Conservation (phyloP, 2,888 invertebrate species). For the Osmoderma eremita region DNA sequence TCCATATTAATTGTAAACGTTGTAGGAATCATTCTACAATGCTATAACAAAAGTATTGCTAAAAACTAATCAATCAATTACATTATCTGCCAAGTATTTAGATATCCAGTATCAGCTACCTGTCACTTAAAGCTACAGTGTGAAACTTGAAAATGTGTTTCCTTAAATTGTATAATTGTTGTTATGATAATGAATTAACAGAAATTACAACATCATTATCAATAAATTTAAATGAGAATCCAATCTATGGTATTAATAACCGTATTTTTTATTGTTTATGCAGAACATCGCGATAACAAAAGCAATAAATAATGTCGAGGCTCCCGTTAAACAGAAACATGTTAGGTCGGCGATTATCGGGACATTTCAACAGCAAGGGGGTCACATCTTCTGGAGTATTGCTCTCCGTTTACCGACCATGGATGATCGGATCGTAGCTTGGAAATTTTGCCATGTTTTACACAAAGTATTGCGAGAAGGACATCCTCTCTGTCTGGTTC, state of each 20-base stretch:
- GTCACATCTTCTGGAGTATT: constrained; percentile 88
- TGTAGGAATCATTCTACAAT: too few relatives aligned
- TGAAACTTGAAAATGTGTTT: too few relatives aligned
- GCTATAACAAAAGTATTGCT: too few relatives aligned
- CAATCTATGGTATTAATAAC: constrained; percentile 1
- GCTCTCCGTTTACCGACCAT: constrained; percentile 78
- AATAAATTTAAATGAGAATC: too few relatives aligned
- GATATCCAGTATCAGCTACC: too few relatives aligned
- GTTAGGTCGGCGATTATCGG: constrained; percentile 94
- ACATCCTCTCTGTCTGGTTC: constrained; percentile 85
- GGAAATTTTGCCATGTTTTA: constrained; percentile 98
- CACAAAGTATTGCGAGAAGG: constrained; percentile 97
- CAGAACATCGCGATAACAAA: constrained; percentile 90
- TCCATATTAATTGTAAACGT: too few relatives aligned
- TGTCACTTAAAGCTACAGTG: too few relatives aligned
- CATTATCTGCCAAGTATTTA: too few relatives aligned
- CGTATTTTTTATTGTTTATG: constrained; percentile 21
- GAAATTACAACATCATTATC: too few relatives aligned
- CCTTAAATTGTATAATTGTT: too few relatives aligned
- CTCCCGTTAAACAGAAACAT: constrained; percentile 98
- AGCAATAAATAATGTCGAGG: constrained; percentile 91
- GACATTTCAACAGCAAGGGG: constrained; percentile 92
- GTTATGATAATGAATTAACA: too few relatives aligned
- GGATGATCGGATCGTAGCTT: constrained; percentile 95
- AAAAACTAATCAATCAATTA: too few relatives aligned